Conservation (phyloP, 2,797 vertebrate species). For the Poeciliopsis presidionis region DNA sequence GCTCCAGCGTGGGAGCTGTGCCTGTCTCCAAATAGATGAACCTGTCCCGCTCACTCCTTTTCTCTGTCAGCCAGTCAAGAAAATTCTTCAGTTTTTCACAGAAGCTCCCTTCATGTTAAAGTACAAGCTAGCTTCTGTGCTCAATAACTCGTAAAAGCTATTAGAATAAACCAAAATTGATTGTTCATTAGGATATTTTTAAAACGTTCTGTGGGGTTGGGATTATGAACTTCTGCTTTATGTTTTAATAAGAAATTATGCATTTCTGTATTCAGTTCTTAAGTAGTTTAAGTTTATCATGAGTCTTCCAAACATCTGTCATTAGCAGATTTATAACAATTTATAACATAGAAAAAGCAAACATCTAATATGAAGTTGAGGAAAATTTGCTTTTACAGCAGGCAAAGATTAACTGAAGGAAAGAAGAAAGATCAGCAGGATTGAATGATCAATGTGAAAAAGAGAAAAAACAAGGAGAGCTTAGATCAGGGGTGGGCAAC, state of each 20-base stretch:
- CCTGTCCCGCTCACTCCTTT: conserved; percentile 71
- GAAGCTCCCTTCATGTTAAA: not conserved
- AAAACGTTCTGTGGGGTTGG: not conserved
- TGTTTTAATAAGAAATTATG: not conserved
- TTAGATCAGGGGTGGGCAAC: no score
- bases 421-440: no score
- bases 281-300: not conserved
- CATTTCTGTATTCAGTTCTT: not conserved
- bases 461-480: no score
- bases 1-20: conserved; percentile 70
- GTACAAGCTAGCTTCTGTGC: not conserved
- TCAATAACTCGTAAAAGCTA: not conserved
- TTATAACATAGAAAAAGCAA: no score
- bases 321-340: not conserved
- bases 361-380: no score
- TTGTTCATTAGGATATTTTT: not conserved
- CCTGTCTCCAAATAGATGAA: conserved; percentile 74
- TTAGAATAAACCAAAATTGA: not conserved
- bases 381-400: no score
- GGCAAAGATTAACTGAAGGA: no score
- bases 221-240: not conserved
- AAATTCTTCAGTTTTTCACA: conserved; percentile 21
- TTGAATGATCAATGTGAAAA: no score
- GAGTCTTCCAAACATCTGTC: not conserved
- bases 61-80: conserved; percentile 55